Conservation (phyloP, 2,797 vertebrate species). For the Clarias pachynema region DNA sequence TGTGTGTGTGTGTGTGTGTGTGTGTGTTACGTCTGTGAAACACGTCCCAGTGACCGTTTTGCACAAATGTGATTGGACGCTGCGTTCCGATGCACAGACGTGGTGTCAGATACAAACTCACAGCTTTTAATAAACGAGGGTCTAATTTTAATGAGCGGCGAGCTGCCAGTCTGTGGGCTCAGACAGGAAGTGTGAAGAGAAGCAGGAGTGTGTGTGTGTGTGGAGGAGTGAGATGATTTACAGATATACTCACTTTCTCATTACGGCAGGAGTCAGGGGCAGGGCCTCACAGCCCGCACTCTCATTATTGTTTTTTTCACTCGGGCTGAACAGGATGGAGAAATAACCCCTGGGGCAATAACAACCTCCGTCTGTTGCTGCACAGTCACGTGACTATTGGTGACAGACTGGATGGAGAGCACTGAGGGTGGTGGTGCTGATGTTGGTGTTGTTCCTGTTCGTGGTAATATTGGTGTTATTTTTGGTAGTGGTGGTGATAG, state of each 20-base stretch:
- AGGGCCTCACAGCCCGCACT: background rate
- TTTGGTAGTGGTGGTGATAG: background rate
- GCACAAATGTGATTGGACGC: background rate
- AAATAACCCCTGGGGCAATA: background rate
- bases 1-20: background rate
- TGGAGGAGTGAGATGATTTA: constrained; percentile 35
- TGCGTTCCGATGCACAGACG: background rate
- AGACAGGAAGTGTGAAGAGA: constrained; percentile 31
- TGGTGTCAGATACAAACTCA: background rate
- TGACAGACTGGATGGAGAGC: too few relatives aligned
- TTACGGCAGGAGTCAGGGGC: background rate
- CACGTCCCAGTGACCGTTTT: background rate
- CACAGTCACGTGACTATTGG: too few relatives aligned
- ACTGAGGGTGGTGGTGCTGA: too few relatives aligned
- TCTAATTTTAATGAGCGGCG: constrained; percentile 8
- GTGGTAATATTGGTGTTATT: background rate
- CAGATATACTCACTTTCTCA: constrained; percentile 24
- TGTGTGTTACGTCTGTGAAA: background rate
- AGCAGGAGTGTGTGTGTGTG: background rate
- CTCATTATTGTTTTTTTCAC: background rate
- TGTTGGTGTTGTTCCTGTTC: too few relatives aligned
- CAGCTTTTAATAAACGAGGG: constrained; percentile 24
- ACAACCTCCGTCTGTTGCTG: background rate
- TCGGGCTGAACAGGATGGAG: background rate
- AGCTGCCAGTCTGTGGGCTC: background rate